A percentile compares a stretch with the other conserved stretches of the same genome.
Evolutionary conservation across 1,140 invertebrate species (phyloP).

Genomic region (Halyomorpha halys): DNA sequence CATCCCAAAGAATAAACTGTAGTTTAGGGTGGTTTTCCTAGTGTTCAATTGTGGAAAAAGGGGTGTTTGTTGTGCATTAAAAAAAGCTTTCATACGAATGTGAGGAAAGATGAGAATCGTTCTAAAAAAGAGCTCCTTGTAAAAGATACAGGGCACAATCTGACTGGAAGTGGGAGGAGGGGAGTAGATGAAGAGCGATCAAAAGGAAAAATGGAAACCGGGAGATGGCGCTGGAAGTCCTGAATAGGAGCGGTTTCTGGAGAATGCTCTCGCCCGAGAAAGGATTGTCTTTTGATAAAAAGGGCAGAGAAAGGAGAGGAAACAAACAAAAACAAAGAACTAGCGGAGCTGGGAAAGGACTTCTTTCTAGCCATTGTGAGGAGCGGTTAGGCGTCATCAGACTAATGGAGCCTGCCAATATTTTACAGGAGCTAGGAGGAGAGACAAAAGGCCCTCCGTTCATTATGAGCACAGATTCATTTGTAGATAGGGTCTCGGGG

Average conservation of each 20-base stretch:
- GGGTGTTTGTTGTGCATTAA: not conserved
- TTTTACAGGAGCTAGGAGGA: not conserved
- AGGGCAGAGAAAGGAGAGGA: not conserved
- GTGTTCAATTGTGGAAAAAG: too few relatives aligned
- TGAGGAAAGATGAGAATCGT: not conserved
- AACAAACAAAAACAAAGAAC: not conserved
- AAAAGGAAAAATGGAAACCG: slow-evolving; percentile 3
- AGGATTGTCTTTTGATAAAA: slow-evolving; percentile 9
- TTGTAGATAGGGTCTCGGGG: not conserved
- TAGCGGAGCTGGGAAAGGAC: slow-evolving; percentile 1
- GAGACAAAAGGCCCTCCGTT: slow-evolving; percentile 2
- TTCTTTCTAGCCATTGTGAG: not conserved
- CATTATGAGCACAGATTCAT: slow-evolving; percentile 9
- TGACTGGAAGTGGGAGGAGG: not conserved
- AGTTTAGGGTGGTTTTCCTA: too few relatives aligned
- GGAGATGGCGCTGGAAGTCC: slow-evolving; percentile 1
- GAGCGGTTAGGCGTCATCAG: slow-evolving; percentile 8
- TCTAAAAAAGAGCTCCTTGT: not conserved
- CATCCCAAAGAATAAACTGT: too few relatives aligned
- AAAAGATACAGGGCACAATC: slow-evolving; percentile 3
- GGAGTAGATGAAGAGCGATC: not conserved
- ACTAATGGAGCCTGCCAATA: slow-evolving; percentile 8
- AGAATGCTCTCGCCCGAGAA: slow-evolving; percentile 2
- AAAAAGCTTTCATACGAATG: not conserved
- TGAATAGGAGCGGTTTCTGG: slow-evolving; percentile 1